Base-by-base conservation (phyloP, 2,888 invertebrate genomes). In the Drosophila peninsularis region DNA sequence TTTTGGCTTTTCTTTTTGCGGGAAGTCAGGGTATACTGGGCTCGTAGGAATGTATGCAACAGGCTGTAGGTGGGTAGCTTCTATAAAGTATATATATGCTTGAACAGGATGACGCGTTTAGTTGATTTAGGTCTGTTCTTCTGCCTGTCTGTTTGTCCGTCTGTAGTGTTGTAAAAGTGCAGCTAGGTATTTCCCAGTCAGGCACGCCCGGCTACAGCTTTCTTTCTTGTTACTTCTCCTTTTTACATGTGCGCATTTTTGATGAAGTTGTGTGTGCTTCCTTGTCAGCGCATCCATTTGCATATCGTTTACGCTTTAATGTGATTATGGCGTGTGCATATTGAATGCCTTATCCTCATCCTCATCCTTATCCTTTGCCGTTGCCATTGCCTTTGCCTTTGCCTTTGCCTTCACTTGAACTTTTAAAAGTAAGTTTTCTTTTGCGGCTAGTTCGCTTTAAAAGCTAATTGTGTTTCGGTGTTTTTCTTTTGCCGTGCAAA, bases 261-360 rank as follows among this genome's bases (percentile, higher is more conserved):
- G 89, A 85, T 85, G 82, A 89, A 84, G 82, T 65, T 57, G 14
- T 36, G 49, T 50, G 50, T n/a, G 78, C 82, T 87, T 83, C 87
- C 84, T 76, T 78, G 89, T 81, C 85, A 85, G 89, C 78, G 82
- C 82, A 74, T 82, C 88, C 88, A 86, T 86, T 86, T 89, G 89
- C 86, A 86, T 86, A 86, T 86, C 86, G 88, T 89, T 86, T 88
- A 86, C 86, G 78, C 66, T 86, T 86, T 89, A 89, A 86, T 86
- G 86, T 89, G 86, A 86, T 86, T 86, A 86, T 89, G 88, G 88
- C 86, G 80, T 86, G 86, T 89, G 86, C 89, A 86, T 86, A 86
- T 75, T 82, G 72, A 80, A 86, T 85, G 85, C 61, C 66, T 77
- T 82, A 81, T 61, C 56, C 75, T 62, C n/a, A n/a, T n/a, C n/a